These are phyloP conservation scores for Eonycteris spelaea DNA, from an alignment of 2,113 vertebrate genomes.

Conservation along the genomic window DNA sequence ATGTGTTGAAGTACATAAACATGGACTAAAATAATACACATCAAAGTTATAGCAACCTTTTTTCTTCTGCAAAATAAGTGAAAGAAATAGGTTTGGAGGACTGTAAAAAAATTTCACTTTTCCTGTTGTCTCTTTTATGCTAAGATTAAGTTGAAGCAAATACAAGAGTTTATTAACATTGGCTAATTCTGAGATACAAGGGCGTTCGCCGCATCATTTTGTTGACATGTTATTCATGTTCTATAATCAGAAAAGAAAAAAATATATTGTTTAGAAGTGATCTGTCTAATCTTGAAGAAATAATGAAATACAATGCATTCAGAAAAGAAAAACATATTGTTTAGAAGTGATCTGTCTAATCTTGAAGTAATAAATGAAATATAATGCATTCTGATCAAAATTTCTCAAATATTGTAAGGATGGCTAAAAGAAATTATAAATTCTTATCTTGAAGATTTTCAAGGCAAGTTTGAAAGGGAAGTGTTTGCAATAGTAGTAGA, in stretches of 20 bases:
- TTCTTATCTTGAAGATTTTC: neutral
- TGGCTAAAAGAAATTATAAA: neutral
- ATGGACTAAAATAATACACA: neutral
- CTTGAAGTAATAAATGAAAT: neutral
- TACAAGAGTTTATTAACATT: neutral
- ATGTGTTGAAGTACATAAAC: neutral
- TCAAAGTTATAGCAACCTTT: neutral
- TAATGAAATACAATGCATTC: neutral
- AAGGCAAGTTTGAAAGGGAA: neutral
- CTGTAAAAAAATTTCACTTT: neutral
- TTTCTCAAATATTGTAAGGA: neutral
- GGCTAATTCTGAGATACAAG: neutral
- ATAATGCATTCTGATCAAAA: neutral
- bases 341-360: neutral
- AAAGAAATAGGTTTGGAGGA: neutral
- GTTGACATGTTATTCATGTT: neutral
- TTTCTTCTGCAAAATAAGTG: neutral
- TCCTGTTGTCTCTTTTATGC: neutral
- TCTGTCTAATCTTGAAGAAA: neutral
- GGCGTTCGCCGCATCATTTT: neutral
- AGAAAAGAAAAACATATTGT: neutral
- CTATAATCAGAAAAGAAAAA: neutral
- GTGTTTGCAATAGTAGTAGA: neutral
- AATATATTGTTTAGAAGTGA: neutral
- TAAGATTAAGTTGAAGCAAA: conserved; percentile 13